Percentiles rank a stretch among this genome's conserved stretches.
phyloP scores from a whole-genome alignment of 2,797 vertebrate genomes.

The Schizothorax lantsangensis region DNA sequence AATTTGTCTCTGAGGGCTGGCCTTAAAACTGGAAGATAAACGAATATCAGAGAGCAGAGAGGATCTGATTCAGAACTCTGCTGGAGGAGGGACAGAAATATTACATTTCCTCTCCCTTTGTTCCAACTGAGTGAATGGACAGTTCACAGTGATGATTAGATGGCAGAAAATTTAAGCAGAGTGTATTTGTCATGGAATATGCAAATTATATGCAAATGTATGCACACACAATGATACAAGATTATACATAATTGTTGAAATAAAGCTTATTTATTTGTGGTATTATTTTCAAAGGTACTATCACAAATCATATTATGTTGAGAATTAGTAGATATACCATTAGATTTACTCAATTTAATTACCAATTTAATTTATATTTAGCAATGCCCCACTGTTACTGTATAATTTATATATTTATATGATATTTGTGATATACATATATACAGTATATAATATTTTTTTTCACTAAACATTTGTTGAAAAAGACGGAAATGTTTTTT shows the following conservation, averaged over 20 bases:
- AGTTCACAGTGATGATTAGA: slow-evolving; percentile 13
- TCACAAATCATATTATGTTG: neutral
- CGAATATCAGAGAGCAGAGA: slow-evolving; percentile 6
- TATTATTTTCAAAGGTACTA: neutral
- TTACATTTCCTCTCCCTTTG: neutral
- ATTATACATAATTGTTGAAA: neutral
- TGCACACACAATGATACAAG: neutral
- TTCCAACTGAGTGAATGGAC: slow-evolving; percentile 8
- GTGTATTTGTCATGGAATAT: neutral
- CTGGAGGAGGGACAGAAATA: neutral
- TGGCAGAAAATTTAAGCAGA: neutral
- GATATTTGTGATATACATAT: too few species aligned
- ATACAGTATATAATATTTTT: too few species aligned
- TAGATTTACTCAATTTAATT: neutral
- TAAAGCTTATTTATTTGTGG: neutral
- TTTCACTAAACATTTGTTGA: neutral
- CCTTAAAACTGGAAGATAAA: slow-evolving; percentile 8
- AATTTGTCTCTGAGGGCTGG: neutral
- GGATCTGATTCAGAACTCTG: slow-evolving; percentile 9
- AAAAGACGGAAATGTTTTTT: neutral
- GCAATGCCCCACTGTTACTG: neutral
- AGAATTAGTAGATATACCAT: neutral
- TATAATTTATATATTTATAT: neutral
- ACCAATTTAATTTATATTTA: neutral
- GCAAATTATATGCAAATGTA: neutral